Percentiles rank a stretch among this genome's conserved stretches.
phyloP scores from a whole-genome alignment of 2,113 vertebrate species.

The Ellobius talpinus region DNA sequence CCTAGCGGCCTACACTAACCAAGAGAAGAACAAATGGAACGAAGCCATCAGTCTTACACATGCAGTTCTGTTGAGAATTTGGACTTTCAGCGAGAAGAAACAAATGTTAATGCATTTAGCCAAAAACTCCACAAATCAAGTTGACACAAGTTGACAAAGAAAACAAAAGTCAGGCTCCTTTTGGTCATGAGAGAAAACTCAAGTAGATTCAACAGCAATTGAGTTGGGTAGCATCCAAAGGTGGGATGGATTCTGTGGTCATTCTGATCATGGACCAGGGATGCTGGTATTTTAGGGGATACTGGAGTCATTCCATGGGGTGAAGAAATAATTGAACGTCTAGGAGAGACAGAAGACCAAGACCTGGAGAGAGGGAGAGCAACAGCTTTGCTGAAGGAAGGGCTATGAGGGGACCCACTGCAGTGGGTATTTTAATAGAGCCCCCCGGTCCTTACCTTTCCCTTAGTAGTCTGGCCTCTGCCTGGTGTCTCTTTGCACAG shows the following conservation, averaged over 20 bases:
- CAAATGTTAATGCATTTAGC: conserved; percentile 81
- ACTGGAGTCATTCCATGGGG: background rate
- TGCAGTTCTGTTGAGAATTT: conserved; percentile 81
- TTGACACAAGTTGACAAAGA: background rate
- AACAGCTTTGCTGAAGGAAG: background rate
- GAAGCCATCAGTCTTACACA: conserved; percentile 81
- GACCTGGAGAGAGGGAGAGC: background rate
- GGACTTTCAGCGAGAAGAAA: conserved; percentile 76
- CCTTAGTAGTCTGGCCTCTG: background rate
- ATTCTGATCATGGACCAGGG: background rate
- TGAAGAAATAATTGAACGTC: background rate
- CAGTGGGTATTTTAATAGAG: background rate
- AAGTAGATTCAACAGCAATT: background rate
- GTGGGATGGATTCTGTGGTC: background rate
- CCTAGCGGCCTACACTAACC: conserved; percentile 84
- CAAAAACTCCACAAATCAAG: background rate
- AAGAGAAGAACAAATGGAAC: conserved; percentile 87
- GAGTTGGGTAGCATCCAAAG: rapidly evolving
- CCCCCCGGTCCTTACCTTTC: background rate
- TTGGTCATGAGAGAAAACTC: background rate
- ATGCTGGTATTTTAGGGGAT: background rate
- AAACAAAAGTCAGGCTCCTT: background rate
- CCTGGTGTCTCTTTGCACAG: background rate
- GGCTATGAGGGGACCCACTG: background rate
- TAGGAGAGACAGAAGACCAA: background rate